Conservation (phyloP, 1,140 invertebrate species). For the Drosophila pectinifera region DNA sequence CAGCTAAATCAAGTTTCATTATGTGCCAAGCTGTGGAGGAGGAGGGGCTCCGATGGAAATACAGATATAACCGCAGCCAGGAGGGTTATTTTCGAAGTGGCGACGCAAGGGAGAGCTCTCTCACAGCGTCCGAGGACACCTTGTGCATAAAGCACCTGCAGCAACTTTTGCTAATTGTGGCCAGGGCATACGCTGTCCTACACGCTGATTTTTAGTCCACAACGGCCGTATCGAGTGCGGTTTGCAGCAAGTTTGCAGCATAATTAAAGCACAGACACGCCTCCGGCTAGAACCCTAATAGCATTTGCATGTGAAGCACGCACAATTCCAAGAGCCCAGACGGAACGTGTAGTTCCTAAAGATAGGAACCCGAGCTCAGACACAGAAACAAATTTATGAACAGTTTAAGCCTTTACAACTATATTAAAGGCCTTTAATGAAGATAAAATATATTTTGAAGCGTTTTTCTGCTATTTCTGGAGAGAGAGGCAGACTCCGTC, state of each 20-base stretch:
- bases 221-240: slow-evolving; percentile 43
- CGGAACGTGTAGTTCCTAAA: slow-evolving; percentile 20
- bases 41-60: slow-evolving; percentile 18
- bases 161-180: slow-evolving; percentile 76
- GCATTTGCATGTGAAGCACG: slow-evolving; percentile 73
- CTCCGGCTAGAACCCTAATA: slow-evolving; percentile 47
- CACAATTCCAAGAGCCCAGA: slow-evolving; percentile 38
- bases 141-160: slow-evolving; percentile 72
- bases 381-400: slow-evolving; percentile 11
- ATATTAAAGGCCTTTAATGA: too few species aligned
- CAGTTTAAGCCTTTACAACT: neutral
- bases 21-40: slow-evolving; percentile 55
- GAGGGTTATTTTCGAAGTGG: slow-evolving; percentile 22
- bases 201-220: slow-evolving; percentile 26
- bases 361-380: neutral
- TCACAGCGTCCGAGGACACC: slow-evolving; percentile 19
- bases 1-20: slow-evolving; percentile 83
- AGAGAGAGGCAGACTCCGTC: too few species aligned
- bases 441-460: too few species aligned
- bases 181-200: slow-evolving; percentile 51
- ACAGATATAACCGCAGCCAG: slow-evolving; percentile 33
- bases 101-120: neutral
- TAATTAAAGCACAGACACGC: slow-evolving; percentile 74
- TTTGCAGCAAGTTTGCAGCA: slow-evolving; percentile 77
- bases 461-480: too few species aligned